Evolutionary conservation across 1,140 invertebrate species (phyloP), one percentile per base, ranked within the genome.

Genomic region (Luehdorfia chinensis): DNA sequence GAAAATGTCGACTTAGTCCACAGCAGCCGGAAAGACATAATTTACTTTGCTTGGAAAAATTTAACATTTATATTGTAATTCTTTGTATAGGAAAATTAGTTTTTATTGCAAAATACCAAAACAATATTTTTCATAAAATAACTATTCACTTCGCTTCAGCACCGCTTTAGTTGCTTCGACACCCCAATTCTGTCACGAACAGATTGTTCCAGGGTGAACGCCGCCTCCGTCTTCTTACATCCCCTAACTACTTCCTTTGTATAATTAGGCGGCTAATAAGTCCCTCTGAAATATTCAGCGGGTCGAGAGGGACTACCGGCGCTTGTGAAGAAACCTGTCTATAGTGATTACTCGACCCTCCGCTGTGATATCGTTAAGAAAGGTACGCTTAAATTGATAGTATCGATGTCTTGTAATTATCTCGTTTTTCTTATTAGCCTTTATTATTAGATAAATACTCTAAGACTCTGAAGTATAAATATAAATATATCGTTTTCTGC

Each of bases 231-330:
- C 66, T 55, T 62, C 50, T 57, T 63, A 52, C 67, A 50, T 18
- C 37, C 68, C 70, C 64, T 60, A 64, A 72, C 73, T 76, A 74
- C 74, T 76, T 79, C 74, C 78, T 83, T 67, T 71, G 66, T 70
- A 79, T 79, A 83, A 79, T 83, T 79, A 83, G 68, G 50, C 46
- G 47, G 67, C 61, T 75, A 77, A 79, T 76, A 79, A 81, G 69
- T 71, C 66, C 55, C 61, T 58, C 59, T 63, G 60, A 68, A 72
- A 68, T 70, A 76, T 76, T 78, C 71, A 73, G 56, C 50, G 59
- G 53, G 46, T n/a, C 56, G 44, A 18, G 45, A 21, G 25, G 21
- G 37, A 25, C 36, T 41, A 50, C 36, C 43, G 36, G 31, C 37
- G 34, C 31, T 48, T 61, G 44, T 49, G 60, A 67, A 57, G 57